Percentiles rank a stretch among this genome's conserved stretches.
These are phyloP conservation scores for Anaspis maculata DNA, from an alignment of 2,888 invertebrate species.

Conservation along the genomic window DNA sequence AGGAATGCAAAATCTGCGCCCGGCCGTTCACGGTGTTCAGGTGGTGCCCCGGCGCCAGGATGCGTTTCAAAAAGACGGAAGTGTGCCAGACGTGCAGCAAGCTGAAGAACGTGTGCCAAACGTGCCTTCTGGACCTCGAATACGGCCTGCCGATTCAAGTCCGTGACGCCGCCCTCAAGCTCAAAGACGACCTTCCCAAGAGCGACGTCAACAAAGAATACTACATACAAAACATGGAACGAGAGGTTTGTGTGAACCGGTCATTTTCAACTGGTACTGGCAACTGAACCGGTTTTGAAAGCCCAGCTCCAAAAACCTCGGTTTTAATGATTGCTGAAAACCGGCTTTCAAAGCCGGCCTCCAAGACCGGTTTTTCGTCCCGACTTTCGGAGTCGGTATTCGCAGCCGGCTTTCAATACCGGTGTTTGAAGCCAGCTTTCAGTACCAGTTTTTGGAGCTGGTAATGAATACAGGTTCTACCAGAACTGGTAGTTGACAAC, in stretches of 20 bases:
- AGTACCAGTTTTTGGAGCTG: too few species aligned
- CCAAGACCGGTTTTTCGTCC: too few species aligned
- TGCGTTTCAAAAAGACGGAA: conserved; percentile 95
- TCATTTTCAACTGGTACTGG: not conserved
- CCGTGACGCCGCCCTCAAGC: conserved; percentile 81
- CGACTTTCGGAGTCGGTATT: too few species aligned
- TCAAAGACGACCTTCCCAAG: conserved; percentile 84
- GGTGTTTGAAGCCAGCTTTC: too few species aligned
- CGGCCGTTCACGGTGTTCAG: conserved; percentile 93
- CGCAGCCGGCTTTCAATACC: too few species aligned
- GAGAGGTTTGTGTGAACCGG: conserved; percentile 54
- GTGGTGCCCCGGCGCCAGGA: conserved; percentile 92
- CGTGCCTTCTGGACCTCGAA: conserved; percentile 87
- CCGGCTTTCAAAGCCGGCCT: too few species aligned
- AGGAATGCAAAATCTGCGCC: conserved; percentile 91
- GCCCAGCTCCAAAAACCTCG: not conserved
- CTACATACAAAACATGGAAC: conserved; percentile 86
- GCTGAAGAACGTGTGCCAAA: conserved; percentile 93
- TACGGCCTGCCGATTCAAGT: conserved; percentile 78
- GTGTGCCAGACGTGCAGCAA: conserved; percentile 94
- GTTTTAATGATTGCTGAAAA: too few species aligned
- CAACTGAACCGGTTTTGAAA: too few species aligned
- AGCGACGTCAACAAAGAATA: conserved; percentile 94
- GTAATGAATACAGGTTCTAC: too few species aligned
- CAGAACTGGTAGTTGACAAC: too few species aligned